Evolutionary conservation across 2,113 vertebrate genomes (phyloP), one percentile per base, ranked within the genome.

Genomic region (Eira barbara): DNA sequence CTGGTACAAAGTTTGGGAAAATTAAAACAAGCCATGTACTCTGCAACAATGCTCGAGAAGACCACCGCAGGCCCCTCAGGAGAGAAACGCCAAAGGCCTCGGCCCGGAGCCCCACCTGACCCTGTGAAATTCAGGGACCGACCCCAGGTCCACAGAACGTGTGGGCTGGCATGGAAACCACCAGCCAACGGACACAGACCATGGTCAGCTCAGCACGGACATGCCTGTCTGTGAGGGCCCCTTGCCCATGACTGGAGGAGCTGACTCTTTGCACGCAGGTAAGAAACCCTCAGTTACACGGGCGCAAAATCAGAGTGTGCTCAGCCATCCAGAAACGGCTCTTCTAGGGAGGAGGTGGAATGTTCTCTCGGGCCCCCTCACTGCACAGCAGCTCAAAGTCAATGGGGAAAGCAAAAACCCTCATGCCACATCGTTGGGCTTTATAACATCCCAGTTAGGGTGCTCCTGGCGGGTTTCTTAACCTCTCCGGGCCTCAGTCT

Each of bases 1-100:
- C 97, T 89, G 98, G 98, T 97, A 27, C 86, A 42, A 97, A 97
- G 93, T 89, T 93, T 65, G 73, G 95, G 78, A 78, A 91, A 97
- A 97, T 78, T 34, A 39, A 94, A 98, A 97, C 57, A 96, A 96
- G 93, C 95, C 10, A 63, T 0, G 3, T 10, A 34, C 23, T 95
- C 79, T 10, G 59, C 0, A 0, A 5, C 13, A 2, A 18, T 2
- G 55, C 42, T 89, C 18, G 9, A 2, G 29, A 73, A 76, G 42
- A 36, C 73, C 12, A 0, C 47, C 8, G 1, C 0, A 25, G 25
- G 29, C 76, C 88, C 61, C 63, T 71, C 27, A 42, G 96, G 79
- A 92, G 63, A 0, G 71, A 52, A 49, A 78, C 52, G 27, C 83
- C 93, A 15, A 10, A 15, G 21, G 0, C 0, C 12, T 6, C 0